Percentiles rank a stretch among this genome's conserved stretches.
Evolutionary conservation across 2,888 invertebrate genomes (phyloP).

Genomic region (Clostera curtula): DNA sequence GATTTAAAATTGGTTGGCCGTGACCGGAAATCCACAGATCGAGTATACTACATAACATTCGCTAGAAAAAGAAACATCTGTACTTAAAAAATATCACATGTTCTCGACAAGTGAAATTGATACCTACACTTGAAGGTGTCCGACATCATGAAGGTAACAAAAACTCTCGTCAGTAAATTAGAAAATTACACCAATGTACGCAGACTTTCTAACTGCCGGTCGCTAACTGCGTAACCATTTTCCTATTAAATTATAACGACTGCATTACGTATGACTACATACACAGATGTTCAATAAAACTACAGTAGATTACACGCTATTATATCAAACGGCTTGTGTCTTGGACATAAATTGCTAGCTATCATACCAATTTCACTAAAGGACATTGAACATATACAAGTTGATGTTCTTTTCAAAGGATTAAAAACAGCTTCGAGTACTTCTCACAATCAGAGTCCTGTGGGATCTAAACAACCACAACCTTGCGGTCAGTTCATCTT

Average conservation of each 20-base stretch:
- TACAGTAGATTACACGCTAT: conserved; percentile 22
- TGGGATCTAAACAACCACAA: too few relatives aligned
- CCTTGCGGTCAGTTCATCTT: too few relatives aligned
- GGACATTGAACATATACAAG: conserved; percentile 1
- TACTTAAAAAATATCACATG: too few relatives aligned
- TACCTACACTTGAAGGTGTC: conserved; percentile 9
- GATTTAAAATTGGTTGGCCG: too few relatives aligned
- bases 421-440: too few relatives aligned
- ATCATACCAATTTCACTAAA: conserved; percentile 3
- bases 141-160: conserved; percentile 23
- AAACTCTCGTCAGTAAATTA: conserved; percentile 37
- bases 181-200: conserved; percentile 54
- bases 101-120: conserved; percentile 8
- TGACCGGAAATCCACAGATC: too few relatives aligned
- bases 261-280: conserved; percentile 36
- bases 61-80: too few relatives aligned
- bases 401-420: too few relatives aligned
- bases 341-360: conserved; percentile 9
- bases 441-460: too few relatives aligned
- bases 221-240: conserved; percentile 54
- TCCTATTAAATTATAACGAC: conserved; percentile 51
- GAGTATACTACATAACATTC: too few relatives aligned
- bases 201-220: conserved; percentile 53
- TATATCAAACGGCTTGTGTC: conserved; percentile 6
- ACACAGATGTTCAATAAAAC: conserved; percentile 29